These are phyloP conservation scores for Solenopsis invicta DNA, from an alignment of 1,140 invertebrate genomes.

Conservation along the genomic window DNA sequence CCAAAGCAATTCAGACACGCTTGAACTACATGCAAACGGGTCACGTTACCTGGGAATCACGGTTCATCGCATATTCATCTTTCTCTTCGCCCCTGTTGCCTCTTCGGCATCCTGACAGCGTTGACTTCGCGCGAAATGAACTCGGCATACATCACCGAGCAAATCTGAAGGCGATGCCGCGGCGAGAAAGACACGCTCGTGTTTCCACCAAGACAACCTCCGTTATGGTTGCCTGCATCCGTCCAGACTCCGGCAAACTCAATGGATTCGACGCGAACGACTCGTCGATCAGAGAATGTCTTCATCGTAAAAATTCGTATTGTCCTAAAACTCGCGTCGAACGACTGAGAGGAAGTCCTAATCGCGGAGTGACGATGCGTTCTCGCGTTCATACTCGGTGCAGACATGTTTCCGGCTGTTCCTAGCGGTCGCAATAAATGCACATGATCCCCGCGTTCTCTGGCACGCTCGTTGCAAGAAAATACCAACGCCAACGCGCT, in stretches of 20 bases:
- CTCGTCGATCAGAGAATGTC: not conserved
- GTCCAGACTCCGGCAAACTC: not conserved
- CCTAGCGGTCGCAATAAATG: slow-evolving; percentile 44
- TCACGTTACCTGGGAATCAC: slow-evolving; percentile 64
- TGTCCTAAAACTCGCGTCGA: not conserved
- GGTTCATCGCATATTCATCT: slow-evolving; percentile 62
- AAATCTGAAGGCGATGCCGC: not conserved
- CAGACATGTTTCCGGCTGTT: slow-evolving; percentile 12
- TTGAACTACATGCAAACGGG: slow-evolving; percentile 62
- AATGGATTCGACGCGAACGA: not conserved
- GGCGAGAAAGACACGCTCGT: not conserved
- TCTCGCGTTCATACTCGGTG: not conserved
- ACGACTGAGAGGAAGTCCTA: not conserved
- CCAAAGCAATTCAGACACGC: slow-evolving; percentile 66
- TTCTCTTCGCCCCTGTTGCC: not conserved
- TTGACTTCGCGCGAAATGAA: slow-evolving; percentile 52
- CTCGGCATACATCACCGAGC: slow-evolving; percentile 34
- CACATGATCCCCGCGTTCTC: slow-evolving; percentile 21
- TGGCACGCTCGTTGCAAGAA: slow-evolving; percentile 2
- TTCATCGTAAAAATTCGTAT: not conserved
- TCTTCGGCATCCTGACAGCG: not conserved
- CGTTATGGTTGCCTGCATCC: not conserved
- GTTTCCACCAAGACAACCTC: not conserved
- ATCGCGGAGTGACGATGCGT: slow-evolving; percentile 17
- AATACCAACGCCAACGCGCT: slow-evolving; percentile 28